Conservation (phyloP, 2,113 vertebrate genomes). For the Philantomba maxwellii region DNA sequence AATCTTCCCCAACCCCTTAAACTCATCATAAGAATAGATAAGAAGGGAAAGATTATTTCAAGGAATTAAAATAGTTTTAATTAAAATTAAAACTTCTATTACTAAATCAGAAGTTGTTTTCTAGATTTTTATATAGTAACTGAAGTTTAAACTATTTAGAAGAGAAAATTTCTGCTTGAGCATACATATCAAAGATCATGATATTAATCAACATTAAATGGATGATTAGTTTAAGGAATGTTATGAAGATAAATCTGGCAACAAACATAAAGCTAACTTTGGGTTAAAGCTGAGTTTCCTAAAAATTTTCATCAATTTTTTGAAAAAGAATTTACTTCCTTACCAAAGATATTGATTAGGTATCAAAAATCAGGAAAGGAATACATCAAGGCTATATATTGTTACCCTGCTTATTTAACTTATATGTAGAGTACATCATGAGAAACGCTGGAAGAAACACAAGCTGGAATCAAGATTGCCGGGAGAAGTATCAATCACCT, state of each 20-base stretch:
- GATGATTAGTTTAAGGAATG: neutral
- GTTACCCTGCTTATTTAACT: neutral
- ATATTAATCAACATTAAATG: too few species aligned
- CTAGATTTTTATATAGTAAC: neutral
- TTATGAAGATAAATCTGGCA: neutral
- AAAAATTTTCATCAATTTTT: neutral
- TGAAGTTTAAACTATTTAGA: neutral
- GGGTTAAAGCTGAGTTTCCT: neutral
- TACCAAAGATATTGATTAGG: neutral
- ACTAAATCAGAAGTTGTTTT: neutral
- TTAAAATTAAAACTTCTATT: neutral
- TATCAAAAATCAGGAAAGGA: neutral
- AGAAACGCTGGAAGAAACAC: neutral
- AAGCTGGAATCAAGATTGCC: neutral
- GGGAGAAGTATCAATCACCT: neutral
- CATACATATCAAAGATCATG: neutral
- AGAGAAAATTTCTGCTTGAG: neutral
- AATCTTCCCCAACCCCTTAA: neutral
- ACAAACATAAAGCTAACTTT: neutral
- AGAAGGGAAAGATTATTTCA: neutral
- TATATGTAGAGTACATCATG: neutral
- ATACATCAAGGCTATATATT: neutral
- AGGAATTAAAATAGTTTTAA: neutral
- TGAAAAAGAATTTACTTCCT: neutral
- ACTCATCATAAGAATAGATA: neutral